Percentiles rank a stretch among this genome's conserved stretches.
phyloP scores from a whole-genome alignment of 2,797 vertebrate genomes.

The Hoplostethus atlanticus region DNA sequence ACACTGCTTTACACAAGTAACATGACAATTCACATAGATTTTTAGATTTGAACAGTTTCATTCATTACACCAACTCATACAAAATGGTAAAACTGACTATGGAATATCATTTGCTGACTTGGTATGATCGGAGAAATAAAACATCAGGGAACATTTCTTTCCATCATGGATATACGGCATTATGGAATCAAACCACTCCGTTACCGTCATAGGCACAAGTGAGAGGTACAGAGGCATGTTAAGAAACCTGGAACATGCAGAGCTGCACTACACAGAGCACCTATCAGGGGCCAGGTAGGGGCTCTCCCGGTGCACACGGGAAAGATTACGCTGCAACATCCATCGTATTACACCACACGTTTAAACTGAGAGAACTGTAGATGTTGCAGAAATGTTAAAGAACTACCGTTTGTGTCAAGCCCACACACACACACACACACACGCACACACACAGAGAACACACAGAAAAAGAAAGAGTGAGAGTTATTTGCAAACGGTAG shows the following conservation, averaged over 20 bases:
- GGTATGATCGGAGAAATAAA: too few relatives aligned
- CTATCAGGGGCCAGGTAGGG: constrained; percentile 43
- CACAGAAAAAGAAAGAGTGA: background rate
- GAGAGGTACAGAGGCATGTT: background rate
- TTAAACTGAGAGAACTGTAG: background rate
- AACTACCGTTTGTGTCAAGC: constrained; percentile 15
- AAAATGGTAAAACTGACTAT: background rate
- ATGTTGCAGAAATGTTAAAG: constrained; percentile 2
- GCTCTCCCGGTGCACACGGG: constrained; percentile 54
- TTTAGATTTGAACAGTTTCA: background rate
- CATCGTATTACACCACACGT: constrained; percentile 38
- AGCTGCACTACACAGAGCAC: background rate
- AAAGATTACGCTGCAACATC: constrained; percentile 68
- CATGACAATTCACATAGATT: too few relatives aligned
- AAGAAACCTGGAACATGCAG: constrained; percentile 10
- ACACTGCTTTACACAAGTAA: background rate
- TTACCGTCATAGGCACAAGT: background rate
- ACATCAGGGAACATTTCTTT: background rate
- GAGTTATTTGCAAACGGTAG: constrained; percentile 44
- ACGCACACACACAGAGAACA: constrained; percentile 24
- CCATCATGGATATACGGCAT: background rate
- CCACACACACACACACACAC: constrained; percentile 37
- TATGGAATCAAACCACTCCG: background rate
- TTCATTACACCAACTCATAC: background rate
- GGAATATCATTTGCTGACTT: too few relatives aligned